Percentiles rank a stretch among this genome's conserved stretches.
phyloP scores from a whole-genome alignment of 92 coral and sea anemone genomes.

The Porites evermanni region DNA sequence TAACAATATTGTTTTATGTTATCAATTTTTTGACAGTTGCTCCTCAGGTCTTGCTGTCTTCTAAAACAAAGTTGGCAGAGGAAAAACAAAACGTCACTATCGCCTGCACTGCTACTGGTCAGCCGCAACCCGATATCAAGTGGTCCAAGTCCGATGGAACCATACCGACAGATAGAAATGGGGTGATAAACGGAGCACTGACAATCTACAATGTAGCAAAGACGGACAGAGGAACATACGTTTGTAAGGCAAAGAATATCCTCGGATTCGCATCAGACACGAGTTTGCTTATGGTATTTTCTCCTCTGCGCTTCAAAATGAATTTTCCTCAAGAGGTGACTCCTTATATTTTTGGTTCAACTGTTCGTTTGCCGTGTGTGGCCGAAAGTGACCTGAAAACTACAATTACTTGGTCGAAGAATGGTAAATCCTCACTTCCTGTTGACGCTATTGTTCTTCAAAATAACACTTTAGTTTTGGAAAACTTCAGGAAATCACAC shows the following conservation, averaged over 20 bases:
- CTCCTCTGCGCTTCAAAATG: background rate
- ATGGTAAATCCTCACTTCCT: background rate
- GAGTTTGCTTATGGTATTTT: background rate
- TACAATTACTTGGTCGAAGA: background rate
- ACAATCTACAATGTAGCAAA: background rate
- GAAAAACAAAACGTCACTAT: background rate
- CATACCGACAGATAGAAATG: background rate
- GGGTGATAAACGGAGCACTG: background rate
- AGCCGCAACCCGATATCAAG: background rate
- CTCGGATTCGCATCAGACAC: background rate
- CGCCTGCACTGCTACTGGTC: background rate
- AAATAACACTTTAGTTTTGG: background rate
- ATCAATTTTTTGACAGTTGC: background rate
- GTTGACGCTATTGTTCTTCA: background rate
- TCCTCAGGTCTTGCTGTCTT: background rate
- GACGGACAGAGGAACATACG: background rate
- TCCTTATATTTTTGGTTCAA: too few species aligned
- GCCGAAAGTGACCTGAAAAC: background rate
- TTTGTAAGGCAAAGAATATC: background rate
- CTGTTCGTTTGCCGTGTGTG: background rate
- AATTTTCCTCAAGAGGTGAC: background rate
- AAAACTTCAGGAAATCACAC: constrained; percentile 7
- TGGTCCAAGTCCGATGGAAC: background rate
- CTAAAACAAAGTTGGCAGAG: background rate
- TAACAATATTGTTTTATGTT: too few species aligned